phyloP scores from a whole-genome alignment of 2,113 vertebrate genomes.

The Thunnus maccoyii region DNA sequence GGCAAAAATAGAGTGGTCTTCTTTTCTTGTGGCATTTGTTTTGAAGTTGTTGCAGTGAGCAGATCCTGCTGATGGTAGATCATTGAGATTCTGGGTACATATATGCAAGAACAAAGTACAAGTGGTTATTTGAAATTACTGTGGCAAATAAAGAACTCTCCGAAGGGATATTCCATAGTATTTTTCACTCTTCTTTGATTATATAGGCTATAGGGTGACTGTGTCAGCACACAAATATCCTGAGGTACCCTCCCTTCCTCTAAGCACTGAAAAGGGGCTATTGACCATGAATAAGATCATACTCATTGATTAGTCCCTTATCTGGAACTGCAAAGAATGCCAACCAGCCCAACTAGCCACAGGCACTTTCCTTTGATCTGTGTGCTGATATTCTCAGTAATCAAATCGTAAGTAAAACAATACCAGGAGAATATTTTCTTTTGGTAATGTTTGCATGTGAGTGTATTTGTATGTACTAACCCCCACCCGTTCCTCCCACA shows the following conservation, averaged over 20 bases:
- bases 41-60: neutral
- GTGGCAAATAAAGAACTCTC: neutral
- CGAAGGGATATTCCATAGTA: conserved; percentile 1
- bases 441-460: neutral
- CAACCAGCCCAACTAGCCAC: conserved; percentile 28
- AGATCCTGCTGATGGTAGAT: neutral
- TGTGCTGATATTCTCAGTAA: conserved; percentile 14
- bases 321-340: conserved; percentile 45
- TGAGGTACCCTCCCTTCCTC: neutral
- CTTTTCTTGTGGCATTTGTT: conserved; percentile 7
- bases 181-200: conserved; percentile 8
- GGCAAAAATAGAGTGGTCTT: neutral
- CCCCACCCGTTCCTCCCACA: neutral
- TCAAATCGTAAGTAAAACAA: conserved; percentile 31
- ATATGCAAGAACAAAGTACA: conserved; percentile 7
- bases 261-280: conserved; percentile 39
- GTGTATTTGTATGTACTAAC: conserved; percentile 8
- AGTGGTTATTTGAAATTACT: conserved; percentile 25
- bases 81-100: neutral
- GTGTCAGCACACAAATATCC: conserved; percentile 37
- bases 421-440: neutral
- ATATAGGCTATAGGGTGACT: neutral
- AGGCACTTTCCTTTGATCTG: conserved; percentile 36
- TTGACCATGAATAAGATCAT: conserved; percentile 49
- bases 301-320: conserved; percentile 59